These are phyloP conservation scores for Cyclura pinguis DNA, from an alignment of 2,797 vertebrate species.

Conservation along the genomic window DNA sequence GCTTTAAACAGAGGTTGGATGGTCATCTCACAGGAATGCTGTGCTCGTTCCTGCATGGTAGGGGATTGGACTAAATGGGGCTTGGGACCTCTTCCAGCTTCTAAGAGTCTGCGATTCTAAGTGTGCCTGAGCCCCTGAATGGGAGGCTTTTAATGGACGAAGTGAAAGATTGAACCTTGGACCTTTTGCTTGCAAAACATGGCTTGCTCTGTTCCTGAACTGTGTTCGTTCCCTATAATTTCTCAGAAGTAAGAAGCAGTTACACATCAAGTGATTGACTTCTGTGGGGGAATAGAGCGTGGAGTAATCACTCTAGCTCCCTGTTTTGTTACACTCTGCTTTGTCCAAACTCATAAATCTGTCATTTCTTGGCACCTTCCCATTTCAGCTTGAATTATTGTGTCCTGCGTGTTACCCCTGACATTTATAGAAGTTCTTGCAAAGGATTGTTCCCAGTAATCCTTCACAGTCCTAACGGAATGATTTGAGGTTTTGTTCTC, in stretches of 20 bases:
- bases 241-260: not conserved
- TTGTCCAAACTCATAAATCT: not conserved
- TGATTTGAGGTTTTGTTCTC: constrained; percentile 1
- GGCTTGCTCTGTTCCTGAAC: not conserved
- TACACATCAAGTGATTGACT: not conserved
- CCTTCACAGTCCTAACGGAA: constrained; percentile 30
- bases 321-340: not conserved
- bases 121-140: not conserved
- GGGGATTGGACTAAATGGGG: too few relatives aligned
- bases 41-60: too few relatives aligned
- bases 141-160: not conserved
- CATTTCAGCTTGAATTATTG: constrained; percentile 7
- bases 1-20: too few relatives aligned
- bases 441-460: constrained; percentile 1
- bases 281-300: not conserved
- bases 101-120: too few relatives aligned
- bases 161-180: not conserved
- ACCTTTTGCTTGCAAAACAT: not conserved
- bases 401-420: constrained; percentile 22
- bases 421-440: constrained; percentile 8
- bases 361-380: constrained; percentile 10
- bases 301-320: constrained; percentile 31
- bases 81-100: too few relatives aligned
- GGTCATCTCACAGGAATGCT: too few relatives aligned
- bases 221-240: not conserved